phyloP scores from a whole-genome alignment of 2,888 invertebrate species.

The Timema cristinae region DNA sequence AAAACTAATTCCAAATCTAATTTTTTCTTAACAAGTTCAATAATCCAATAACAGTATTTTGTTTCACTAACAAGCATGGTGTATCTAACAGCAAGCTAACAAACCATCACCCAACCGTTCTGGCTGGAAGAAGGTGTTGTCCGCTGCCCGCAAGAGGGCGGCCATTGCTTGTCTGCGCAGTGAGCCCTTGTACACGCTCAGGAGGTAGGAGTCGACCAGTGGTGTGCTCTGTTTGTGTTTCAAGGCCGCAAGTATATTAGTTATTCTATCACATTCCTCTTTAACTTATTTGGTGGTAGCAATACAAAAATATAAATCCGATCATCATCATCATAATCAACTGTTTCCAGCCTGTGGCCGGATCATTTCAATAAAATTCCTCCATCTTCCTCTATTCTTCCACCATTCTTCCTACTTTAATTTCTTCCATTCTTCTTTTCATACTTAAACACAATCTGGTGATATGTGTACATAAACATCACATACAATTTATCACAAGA shows the following conservation, averaged over 20 bases:
- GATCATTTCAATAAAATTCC: too few relatives aligned
- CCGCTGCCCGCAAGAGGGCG: constrained; percentile 86
- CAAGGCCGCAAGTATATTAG: not conserved
- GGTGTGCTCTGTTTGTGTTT: not conserved
- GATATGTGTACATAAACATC: too few relatives aligned
- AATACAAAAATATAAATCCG: not conserved
- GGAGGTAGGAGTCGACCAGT: constrained; percentile 61
- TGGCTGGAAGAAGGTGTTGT: constrained; percentile 77
- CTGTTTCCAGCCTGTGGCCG: too few relatives aligned
- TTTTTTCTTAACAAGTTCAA: too few relatives aligned
- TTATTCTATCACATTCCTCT: not conserved
- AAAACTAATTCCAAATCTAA: too few relatives aligned
- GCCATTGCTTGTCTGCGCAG: constrained; percentile 95
- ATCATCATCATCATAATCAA: too few relatives aligned
- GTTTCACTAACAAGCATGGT: not conserved
- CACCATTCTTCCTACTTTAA: too few relatives aligned
- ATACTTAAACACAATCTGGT: too few relatives aligned
- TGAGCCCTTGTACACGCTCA: constrained; percentile 86
- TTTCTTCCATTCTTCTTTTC: too few relatives aligned
- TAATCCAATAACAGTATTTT: too few relatives aligned
- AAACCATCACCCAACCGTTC: constrained; percentile 66
- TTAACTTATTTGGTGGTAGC: not conserved
- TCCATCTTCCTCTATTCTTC: too few relatives aligned
- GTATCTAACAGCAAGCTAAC: constrained; percentile 62
- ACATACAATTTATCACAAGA: too few relatives aligned